A percentile compares a stretch with the other conserved stretches of the same genome.
Evolutionary conservation across 1,140 invertebrate species (phyloP).

Genomic region (Calosoma granatense): DNA sequence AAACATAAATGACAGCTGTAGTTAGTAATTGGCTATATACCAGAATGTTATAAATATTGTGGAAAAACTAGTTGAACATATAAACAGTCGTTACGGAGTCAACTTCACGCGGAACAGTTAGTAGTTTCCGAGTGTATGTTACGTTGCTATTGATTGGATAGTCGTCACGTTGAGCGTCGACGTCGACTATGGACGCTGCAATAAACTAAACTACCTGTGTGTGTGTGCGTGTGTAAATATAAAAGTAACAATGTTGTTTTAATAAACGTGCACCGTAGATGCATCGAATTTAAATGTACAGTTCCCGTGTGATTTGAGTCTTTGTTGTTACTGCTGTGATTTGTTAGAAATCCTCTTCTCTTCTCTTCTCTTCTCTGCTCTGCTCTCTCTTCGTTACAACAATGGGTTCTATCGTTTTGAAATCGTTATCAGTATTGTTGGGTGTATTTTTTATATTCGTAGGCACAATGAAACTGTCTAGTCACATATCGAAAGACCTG

Average conservation of each 20-base stretch:
- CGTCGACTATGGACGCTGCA: slow-evolving; percentile 2
- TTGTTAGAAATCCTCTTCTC: no score
- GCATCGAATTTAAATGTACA: background rate
- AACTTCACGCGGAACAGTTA: background rate
- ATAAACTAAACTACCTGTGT: slow-evolving; percentile 7
- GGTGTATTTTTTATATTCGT: slow-evolving; percentile 95
- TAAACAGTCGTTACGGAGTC: background rate
- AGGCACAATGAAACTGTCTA: slow-evolving; percentile 84
- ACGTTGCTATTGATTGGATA: slow-evolving; percentile 6
- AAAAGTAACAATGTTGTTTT: background rate
- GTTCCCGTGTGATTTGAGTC: background rate
- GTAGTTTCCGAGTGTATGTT: background rate
- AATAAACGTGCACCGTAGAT: background rate
- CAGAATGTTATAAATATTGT: background rate
- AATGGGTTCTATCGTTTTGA: slow-evolving; percentile 72
- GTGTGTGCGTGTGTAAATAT: background rate
- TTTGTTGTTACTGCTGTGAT: background rate
- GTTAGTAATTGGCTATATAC: background rate
- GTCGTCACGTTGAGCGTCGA: slow-evolving; percentile 3
- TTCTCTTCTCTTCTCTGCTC: no score
- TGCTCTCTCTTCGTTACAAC: slow-evolving; percentile 1
- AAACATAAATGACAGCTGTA: background rate
- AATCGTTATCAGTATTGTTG: slow-evolving; percentile 79
- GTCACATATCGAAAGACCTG: slow-evolving; percentile 84
- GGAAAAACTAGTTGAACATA: background rate